Evolutionary conservation across 1,140 invertebrate species (phyloP).

Genomic region (Drosophila lini): DNA sequence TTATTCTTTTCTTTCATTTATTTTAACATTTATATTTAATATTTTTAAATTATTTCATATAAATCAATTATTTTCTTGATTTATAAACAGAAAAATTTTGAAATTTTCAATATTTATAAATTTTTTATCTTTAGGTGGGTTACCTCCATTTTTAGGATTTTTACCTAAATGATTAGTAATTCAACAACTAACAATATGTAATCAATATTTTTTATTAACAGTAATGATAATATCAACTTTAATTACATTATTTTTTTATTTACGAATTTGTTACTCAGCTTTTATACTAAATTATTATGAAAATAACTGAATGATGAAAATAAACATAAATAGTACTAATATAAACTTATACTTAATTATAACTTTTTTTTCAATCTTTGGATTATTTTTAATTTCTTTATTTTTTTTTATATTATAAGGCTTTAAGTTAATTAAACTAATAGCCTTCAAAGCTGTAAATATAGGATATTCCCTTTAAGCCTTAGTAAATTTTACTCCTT

Average conservation of each 20-base stretch:
- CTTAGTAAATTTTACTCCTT: constrained; percentile 85
- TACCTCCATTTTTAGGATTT: constrained; percentile 86
- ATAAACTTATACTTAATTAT: constrained; percentile 75
- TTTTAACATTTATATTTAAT: constrained; percentile 84
- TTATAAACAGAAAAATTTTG: constrained; percentile 73
- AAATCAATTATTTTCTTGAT: constrained; percentile 84
- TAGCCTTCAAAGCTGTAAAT: constrained; percentile 87
- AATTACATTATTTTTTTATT: constrained; percentile 85
- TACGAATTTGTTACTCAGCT: constrained; percentile 83
- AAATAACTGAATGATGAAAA: constrained; percentile 72
- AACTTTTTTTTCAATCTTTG: constrained; percentile 78
- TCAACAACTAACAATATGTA: constrained; percentile 84
- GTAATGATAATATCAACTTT: constrained; percentile 85
- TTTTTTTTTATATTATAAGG: constrained; percentile 84
- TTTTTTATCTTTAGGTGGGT: constrained; percentile 85
- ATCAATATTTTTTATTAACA: constrained; percentile 78
- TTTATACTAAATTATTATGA: constrained; percentile 84
- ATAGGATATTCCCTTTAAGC: constrained; percentile 85
- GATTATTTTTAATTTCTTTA: constrained; percentile 74
- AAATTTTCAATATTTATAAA: constrained; percentile 85
- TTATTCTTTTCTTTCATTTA: constrained; percentile 83
- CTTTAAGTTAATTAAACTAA: constrained; percentile 87
- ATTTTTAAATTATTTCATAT: constrained; percentile 84
- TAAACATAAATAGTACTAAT: constrained; percentile 40
- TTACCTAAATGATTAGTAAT: constrained; percentile 86